Conservation (phyloP, 2,888 invertebrate genomes). For the Archips xylosteana region DNA sequence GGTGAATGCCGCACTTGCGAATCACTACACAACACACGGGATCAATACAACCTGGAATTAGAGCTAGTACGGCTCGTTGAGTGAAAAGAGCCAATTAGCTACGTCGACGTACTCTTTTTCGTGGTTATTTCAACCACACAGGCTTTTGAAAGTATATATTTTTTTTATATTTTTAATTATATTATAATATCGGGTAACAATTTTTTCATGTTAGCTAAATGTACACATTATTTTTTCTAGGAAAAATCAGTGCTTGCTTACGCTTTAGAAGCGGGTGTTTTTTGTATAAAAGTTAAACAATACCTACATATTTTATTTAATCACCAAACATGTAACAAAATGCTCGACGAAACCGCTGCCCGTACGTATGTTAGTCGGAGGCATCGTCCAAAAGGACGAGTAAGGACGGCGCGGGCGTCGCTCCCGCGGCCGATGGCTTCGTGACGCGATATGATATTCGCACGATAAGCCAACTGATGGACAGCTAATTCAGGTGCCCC, state of each 20-base stretch:
- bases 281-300: background rate
- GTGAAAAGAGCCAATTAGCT: background rate
- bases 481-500: conserved; percentile 49
- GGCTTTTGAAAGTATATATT: background rate
- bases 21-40: conserved; percentile 36
- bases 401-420: conserved; percentile 75
- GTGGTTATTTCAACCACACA: background rate
- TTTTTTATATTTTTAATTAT: no score
- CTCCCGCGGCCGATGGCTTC: conserved; percentile 57
- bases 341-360: conserved; percentile 46
- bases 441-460: conserved; percentile 54
- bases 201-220: no score
- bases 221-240: no score
- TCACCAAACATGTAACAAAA: background rate
- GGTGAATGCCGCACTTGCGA: conserved; percentile 49
- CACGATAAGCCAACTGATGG: conserved; percentile 55
- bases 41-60: conserved; percentile 9
- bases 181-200: no score
- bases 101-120: background rate
- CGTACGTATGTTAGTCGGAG: conserved; percentile 53
- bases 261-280: no score
- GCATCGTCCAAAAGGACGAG: conserved; percentile 69
- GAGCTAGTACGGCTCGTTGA: background rate
- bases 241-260: no score
- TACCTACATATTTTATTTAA: background rate